phyloP scores from a whole-genome alignment of 2,113 vertebrate species.

The Sylvietta virens region DNA sequence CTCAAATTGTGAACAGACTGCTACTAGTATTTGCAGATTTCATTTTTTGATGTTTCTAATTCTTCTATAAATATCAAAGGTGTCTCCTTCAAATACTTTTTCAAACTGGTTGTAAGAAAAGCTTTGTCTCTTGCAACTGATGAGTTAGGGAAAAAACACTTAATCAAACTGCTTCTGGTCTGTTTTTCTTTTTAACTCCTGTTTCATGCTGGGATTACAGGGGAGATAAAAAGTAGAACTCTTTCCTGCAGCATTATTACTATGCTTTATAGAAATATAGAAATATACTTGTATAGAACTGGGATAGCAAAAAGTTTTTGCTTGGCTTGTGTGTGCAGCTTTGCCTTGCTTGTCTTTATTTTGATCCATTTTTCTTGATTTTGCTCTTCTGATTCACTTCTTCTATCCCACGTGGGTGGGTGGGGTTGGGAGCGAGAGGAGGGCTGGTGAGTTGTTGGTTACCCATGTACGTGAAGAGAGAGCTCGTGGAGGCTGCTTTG shows the following conservation, averaged over 20 bases:
- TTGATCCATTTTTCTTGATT: background rate
- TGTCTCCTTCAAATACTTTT: background rate
- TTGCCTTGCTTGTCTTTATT: background rate
- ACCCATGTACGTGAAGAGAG: fast-evolving
- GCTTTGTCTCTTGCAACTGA: background rate
- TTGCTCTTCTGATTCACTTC: background rate
- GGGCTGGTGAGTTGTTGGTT: background rate
- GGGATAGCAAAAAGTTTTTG: background rate
- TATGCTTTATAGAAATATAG: background rate
- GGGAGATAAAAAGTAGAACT: background rate
- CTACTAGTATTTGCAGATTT: background rate
- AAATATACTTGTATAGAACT: background rate
- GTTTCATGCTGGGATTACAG: background rate
- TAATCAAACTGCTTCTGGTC: background rate
- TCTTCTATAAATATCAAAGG: background rate
- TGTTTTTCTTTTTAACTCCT: background rate
- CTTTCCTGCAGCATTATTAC: background rate
- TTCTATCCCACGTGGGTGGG: background rate
- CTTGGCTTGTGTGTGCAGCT: background rate
- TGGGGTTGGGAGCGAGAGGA: background rate
- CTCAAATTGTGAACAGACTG: background rate
- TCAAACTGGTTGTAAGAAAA: background rate
- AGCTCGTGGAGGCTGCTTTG: background rate
- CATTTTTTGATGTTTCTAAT: background rate
- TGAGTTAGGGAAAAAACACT: background rate